These are phyloP conservation scores for Phoebastria nigripes DNA, from an alignment of 2,797 vertebrate genomes.

Conservation along the genomic window DNA sequence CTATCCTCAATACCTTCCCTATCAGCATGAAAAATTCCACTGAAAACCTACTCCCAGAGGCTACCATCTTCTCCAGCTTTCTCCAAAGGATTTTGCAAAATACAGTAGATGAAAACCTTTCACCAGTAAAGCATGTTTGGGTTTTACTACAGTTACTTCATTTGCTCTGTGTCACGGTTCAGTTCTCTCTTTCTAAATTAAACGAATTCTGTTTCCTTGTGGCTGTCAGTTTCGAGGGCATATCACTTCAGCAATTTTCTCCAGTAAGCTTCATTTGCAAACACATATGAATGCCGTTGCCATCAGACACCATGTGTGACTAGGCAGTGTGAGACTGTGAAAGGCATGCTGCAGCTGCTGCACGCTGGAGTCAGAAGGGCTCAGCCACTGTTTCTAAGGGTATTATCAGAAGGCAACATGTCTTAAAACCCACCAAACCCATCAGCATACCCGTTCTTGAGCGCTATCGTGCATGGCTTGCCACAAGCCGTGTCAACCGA, in stretches of 20 bases:
- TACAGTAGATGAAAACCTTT: neutral
- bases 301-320: neutral
- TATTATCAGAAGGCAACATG: neutral
- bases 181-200: neutral
- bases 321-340: neutral
- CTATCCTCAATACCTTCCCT: neutral
- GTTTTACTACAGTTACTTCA: neutral
- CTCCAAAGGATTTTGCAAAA: neutral
- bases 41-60: neutral
- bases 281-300: neutral
- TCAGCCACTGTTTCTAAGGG: neutral
- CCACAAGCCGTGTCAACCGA: neutral
- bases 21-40: neutral
- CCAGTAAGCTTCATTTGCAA: neutral
- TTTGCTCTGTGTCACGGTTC: neutral
- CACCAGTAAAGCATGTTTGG: neutral
- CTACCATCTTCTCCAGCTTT: neutral
- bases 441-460: neutral
- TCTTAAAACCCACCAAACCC: neutral
- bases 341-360: neutral
- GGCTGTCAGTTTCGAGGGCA: neutral
- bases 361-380: neutral
- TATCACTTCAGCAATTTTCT: neutral
- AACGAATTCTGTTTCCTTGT: neutral
- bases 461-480: neutral